Base-by-base conservation (phyloP, 2,113 vertebrate genomes). In the Monopterus albus region DNA sequence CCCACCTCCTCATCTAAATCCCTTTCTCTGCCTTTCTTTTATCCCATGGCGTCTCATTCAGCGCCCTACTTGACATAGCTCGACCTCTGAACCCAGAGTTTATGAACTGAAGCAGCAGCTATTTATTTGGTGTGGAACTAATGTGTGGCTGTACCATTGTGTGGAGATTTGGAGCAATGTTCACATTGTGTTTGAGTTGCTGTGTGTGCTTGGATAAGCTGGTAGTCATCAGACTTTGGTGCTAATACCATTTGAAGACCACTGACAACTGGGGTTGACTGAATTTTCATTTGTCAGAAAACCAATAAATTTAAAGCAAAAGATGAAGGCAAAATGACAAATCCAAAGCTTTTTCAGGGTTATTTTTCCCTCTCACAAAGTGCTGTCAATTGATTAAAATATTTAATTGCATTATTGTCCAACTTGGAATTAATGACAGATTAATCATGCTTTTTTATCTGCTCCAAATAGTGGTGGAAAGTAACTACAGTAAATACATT, bases 31-130 rank as follows among this genome's bases (percentile, higher is more conserved):
- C 76, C 78, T 70, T 71, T 46, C 84, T 86, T 90, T 90, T 83
- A 88, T 92, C 87, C 87, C 82, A 80, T 73, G 87, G 85, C 78
- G 78, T 87, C 87, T 90, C 89, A 89, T 91, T 92, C 84, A 90
- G 80, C 53, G 7, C 17, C 79, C 88, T 89, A 89, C 91, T 92
- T 92, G 91, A 92, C 89, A 92, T 81, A 78, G 84, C 82, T 83
- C 69, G 72, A 92, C 91, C 91, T 85, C 80, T 90, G 89, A 90
- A 85, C 91, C 78, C 72, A 62, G 81, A 89, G 91, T 91, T 85
- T 92, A 91, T 92, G 88, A 91, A 91, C 78, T 87, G 89, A 89
- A 88, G 85, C 85, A 73, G 82, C 76, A 45, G 86, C 85, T 89
- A 87, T 91, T 90, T 88, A 89, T 89, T 86, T 84, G 81, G 60